Base-by-base conservation (phyloP, 2,888 invertebrate genomes). In the Autographa gamma region DNA sequence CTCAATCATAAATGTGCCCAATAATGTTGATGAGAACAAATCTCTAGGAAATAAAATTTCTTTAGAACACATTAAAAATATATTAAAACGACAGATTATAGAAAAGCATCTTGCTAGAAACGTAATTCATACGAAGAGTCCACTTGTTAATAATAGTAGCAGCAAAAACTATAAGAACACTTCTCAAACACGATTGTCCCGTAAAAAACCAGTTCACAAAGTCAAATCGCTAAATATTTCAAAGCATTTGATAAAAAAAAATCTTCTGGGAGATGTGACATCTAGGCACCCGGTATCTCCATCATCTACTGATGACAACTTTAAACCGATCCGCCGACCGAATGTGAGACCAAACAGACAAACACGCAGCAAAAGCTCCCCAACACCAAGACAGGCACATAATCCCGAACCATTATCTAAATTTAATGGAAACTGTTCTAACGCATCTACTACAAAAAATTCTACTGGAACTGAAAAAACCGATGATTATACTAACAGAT, bases 221-320 rank as follows among this genome's bases (percentile, higher is more conserved):
- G 90, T 95, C 0, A 95, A 95, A 83, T 93, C 93, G 2, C 84
- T 95, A 54, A 95, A 95, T 83, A 92, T 95, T 81, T 93, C 95
- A 0, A 94, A 88, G 83, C 84, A 89, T 60, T 73, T 93, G 58
- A 69, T 86, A 25, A 85, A 84, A 78, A 69, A 76, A 64, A 87
- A 74, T n/a, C 74, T 66, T 43, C 18, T 60, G 43, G 74, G 67
- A 0, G 74, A 79, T n/a, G 38, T 60, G 32, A 78, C 74, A 38
- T 16, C 56, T 0, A 74, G 52, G 8, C 81, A 81, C 54, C 60
- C 64, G 9, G 13, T 64, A 13, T 84, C 87, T 11, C 84, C 85
- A 6, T 87, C 89, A 41, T 87, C 89, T 18, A 81, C 79, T 38
- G 84, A 85, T 64, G 80, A 75, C n/a, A 77, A 71, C 71, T 34